Evolutionary conservation across 2,888 invertebrate species (phyloP), one percentile per base, ranked within the genome.

Genomic region (Himalopsyche tibetana): DNA sequence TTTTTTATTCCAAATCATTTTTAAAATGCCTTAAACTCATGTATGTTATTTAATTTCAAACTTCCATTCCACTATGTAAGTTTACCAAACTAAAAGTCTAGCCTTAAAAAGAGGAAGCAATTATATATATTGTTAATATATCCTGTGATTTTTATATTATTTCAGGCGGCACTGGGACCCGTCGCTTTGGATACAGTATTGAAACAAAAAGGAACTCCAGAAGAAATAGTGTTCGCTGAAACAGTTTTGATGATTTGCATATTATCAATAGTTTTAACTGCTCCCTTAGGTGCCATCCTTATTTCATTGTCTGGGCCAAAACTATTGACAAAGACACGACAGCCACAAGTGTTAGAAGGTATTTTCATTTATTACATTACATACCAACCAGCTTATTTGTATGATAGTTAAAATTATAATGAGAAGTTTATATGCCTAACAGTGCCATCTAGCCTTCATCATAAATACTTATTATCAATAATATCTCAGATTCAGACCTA

Each of bases 231-330:
- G 12, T 95, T 95, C 90, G 97, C 96, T 0, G 94, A 95, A 86
- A 95, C 94, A 82, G 94, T 98, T 38, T 93, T 98, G 90, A 97
- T 96, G 85, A 92, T 97, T 85, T 96, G 96, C 90, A 95, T 97
- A 40, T 92, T 98, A 88, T 97, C 97, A 36, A 97, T 97, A 88
- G 94, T 98, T 42, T 91, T 98, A 87, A 97, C 97, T 0, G 98
- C 97, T 0, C 97, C 98, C 0, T 93, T 96, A 1, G 97, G 97
- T 0, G 97, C 97, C 19, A 96, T 97, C 88, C 91, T 97, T 85
- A 97, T 97, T 89, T 95, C 96, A 0, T 90, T 97, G n/a, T 93
- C 95, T 0, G 97, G 97, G 0, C 96, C 96, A 0, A 94, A 95
- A 86, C 93, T 97, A 12, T 93, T 97, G 42, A 96, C 96, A 36